Evolutionary conservation across 2,888 invertebrate species (phyloP).

Genomic region (Agrochola lychnidis): DNA sequence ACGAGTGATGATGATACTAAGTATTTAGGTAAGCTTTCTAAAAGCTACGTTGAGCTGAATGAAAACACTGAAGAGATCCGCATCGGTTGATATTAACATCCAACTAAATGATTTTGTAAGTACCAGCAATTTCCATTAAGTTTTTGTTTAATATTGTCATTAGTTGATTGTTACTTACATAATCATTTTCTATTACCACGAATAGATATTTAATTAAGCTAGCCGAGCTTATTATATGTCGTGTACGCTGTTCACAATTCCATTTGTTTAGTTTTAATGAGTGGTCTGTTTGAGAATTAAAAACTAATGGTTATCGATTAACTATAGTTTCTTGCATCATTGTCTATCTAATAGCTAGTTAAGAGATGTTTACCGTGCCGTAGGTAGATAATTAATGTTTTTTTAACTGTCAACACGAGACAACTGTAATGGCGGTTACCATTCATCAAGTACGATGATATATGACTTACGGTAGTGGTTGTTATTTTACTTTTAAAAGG

Average conservation of each 20-base stretch:
- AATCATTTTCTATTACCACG: constrained; percentile 33
- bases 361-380: constrained; percentile 70
- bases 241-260: constrained; percentile 36
- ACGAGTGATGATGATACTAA: neutral
- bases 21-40: neutral
- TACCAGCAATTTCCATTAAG: neutral
- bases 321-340: constrained; percentile 63
- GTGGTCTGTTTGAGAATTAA: constrained; percentile 60
- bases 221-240: constrained; percentile 33
- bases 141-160: constrained; percentile 24
- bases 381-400: constrained; percentile 78
- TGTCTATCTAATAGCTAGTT: constrained; percentile 71
- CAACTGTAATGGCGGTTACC: constrained; percentile 71
- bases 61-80: neutral
- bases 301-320: constrained; percentile 68
- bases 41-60: neutral
- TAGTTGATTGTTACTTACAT: constrained; percentile 19
- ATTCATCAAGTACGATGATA: constrained; percentile 74
- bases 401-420: constrained; percentile 75
- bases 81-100: neutral
- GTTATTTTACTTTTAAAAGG: constrained; percentile 59
- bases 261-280: constrained; percentile 68
- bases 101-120: neutral
- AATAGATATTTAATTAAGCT: constrained; percentile 32
- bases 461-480: constrained; percentile 60